Percentiles rank a stretch among this genome's conserved stretches.
Evolutionary conservation across 2,888 invertebrate genomes (phyloP).

Genomic region (Coleophora deauratella): DNA sequence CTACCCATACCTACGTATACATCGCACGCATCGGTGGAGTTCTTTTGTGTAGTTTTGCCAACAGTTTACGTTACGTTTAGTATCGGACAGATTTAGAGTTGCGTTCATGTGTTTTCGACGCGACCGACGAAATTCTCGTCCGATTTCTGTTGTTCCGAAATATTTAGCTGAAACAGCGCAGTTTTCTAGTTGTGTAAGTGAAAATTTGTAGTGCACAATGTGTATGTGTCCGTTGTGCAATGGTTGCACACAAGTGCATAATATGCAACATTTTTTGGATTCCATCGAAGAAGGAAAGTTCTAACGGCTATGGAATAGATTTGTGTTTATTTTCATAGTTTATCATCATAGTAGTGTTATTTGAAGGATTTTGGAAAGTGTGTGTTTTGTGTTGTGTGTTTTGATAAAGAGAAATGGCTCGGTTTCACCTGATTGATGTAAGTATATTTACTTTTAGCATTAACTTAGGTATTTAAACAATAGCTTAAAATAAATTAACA

Average conservation of each 20-base stretch:
- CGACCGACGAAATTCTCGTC: conserved; percentile 37
- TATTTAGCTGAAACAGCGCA: conserved; percentile 12
- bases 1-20: conserved; percentile 25
- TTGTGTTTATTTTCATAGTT: conserved; percentile 25
- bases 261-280: conserved; percentile 43
- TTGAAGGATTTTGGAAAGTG: conserved; percentile 17
- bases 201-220: conserved; percentile 33
- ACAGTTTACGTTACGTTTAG: conserved; percentile 16
- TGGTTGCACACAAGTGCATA: conserved; percentile 34
- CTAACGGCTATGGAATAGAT: conserved; percentile 31
- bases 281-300: conserved; percentile 51
- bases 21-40: conserved; percentile 42
- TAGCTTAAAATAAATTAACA: too few relatives aligned
- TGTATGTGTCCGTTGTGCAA: conserved; percentile 20
- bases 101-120: conserved; percentile 35
- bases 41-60: conserved; percentile 45
- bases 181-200: conserved; percentile 17
- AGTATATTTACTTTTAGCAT: conserved; percentile 22
- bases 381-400: conserved; percentile 17
- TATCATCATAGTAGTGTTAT: conserved; percentile 19
- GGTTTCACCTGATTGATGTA: conserved; percentile 31
- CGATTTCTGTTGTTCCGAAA: conserved; percentile 21
- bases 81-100: conserved; percentile 44
- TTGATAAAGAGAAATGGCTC: conserved; percentile 29
- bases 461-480: too few relatives aligned